Conservation (phyloP, 2,113 vertebrate genomes). For the Gavia stellata region DNA sequence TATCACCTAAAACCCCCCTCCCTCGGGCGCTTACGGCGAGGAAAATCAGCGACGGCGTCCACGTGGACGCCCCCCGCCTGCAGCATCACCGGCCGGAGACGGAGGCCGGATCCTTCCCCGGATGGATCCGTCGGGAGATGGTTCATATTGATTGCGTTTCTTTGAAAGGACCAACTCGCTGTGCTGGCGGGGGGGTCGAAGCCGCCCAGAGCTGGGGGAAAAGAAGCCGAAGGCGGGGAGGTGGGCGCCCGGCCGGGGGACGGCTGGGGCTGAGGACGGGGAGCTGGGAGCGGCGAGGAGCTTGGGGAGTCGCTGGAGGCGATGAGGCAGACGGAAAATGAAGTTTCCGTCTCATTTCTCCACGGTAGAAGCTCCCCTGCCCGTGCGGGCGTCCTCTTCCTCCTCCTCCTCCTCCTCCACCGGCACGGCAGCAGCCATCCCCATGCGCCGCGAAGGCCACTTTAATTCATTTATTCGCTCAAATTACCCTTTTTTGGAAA, state of each 20-base stretch:
- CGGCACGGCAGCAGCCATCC: rapidly evolving
- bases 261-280: neutral
- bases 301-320: neutral
- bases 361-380: neutral
- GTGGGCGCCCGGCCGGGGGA: neutral
- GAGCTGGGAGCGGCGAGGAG: neutral
- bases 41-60: neutral
- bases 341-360: neutral
- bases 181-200: neutral
- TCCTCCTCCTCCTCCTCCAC: neutral
- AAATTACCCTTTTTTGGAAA: neutral
- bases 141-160: neutral
- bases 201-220: neutral
- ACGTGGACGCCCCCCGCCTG: neutral
- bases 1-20: neutral
- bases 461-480: neutral
- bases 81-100: neutral
- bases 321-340: neutral
- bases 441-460: neutral
- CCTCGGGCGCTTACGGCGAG: rapidly evolving
- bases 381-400: neutral
- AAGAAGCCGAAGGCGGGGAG: neutral
- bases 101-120: neutral
- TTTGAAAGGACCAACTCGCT: neutral
- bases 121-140: neutral